Evolutionary conservation across 2,888 invertebrate genomes (phyloP).

Genomic region (Melinopterus prodromus): DNA sequence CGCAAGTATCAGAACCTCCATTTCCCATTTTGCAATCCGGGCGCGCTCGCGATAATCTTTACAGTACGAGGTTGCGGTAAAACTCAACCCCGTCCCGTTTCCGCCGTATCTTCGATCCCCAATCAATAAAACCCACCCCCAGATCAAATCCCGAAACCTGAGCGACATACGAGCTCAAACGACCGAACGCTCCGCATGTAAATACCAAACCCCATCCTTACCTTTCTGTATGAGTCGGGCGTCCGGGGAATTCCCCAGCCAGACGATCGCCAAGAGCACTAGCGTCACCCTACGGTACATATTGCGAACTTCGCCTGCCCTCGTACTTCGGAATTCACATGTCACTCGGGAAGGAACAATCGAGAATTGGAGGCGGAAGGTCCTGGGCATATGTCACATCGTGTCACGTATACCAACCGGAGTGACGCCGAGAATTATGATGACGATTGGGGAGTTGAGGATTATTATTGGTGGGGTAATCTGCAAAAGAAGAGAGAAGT

Average conservation of each 20-base stretch:
- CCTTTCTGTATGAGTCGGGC: not conserved
- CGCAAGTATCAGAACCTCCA: not conserved
- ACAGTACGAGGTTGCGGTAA: not conserved
- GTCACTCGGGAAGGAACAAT: not conserved
- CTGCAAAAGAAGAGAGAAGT: not conserved
- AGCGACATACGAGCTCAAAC: not conserved
- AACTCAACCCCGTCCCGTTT: not conserved
- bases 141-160: not conserved
- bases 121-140: not conserved
- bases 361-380: not conserved
- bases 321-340: not conserved
- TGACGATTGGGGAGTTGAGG: not conserved
- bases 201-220: not conserved
- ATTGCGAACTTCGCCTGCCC: not conserved
- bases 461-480: not conserved
- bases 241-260: not conserved
- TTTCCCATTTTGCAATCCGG: not conserved
- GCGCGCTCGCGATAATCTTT: not conserved
- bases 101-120: not conserved
- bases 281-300: not conserved
- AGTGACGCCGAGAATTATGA: not conserved
- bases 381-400: not conserved
- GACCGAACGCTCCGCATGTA: not conserved
- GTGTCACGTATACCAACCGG: constrained; percentile 4
- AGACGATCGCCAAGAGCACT: not conserved